Base-by-base conservation (phyloP, 2,113 vertebrate species). In the Phocoena sinus region DNA sequence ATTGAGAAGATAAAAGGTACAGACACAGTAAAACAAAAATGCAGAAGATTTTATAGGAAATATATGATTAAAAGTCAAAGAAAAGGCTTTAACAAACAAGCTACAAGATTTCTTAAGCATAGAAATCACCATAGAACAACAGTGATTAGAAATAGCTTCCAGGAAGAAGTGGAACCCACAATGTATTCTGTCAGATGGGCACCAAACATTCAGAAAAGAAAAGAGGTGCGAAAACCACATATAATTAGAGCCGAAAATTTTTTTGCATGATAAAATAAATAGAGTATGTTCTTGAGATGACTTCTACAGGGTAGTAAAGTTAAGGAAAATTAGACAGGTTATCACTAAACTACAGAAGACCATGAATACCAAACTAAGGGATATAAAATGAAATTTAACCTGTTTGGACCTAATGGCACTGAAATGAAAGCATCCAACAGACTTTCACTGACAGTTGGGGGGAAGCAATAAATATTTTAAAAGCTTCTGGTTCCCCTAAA, bases 261-360 rank as follows among this genome's bases (percentile, higher is more conserved):
- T 91, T 81, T 82, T 94, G 31, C 60, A 90, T 23, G 9, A 9
- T 93, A 85, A 93, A 90, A 89, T 50, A 95, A 96, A 89, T 67
- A 97, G 71, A 83, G 6, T 73, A 26, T 86, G 23, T 91, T 94
- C 71, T 86, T 26, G 62, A 96, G 68, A 95, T 56, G 33, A 96
- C 67, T 87, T 90, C 74, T 94, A 62, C 7, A 53, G 36, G 21
- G 15, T 12, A 96, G 38, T 74, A 77, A 95, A 79, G 53, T 94
- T 91, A 79, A 80, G 36, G 68, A 84, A 85, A 81, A 17, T 92
- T 74, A 71, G 12, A 92, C 12, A 73, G 26, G 33, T 47, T 88
- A 82, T 21, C 12, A 67, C 21, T 80, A 76, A 95, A 97, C 63
- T 63, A 90, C 0, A 60, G 8, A 94, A 90, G 21, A 25, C 23